phyloP scores from a whole-genome alignment of 1,140 invertebrate species.

The Pseudobourletiella spinata region DNA sequence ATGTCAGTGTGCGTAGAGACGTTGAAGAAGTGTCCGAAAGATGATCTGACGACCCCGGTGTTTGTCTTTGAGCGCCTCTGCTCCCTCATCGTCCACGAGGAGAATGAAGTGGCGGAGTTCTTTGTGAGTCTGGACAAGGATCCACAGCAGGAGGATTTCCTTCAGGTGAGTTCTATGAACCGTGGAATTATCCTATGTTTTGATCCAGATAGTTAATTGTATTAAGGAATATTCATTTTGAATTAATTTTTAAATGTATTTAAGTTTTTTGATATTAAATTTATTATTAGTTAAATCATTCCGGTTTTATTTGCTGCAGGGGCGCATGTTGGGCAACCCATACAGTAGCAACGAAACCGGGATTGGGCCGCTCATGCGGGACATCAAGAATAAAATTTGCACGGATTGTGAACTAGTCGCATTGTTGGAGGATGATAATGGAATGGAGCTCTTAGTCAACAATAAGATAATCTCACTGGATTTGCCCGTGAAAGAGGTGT shows the following conservation, averaged over 20 bases:
- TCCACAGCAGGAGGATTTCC: slow-evolving; percentile 95
- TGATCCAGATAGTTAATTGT: too few relatives aligned
- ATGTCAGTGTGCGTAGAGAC: slow-evolving; percentile 97
- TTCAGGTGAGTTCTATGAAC: too few relatives aligned
- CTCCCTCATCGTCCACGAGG: slow-evolving; percentile 94
- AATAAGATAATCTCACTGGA: slow-evolving; percentile 98
- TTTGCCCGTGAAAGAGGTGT: slow-evolving; percentile 84
- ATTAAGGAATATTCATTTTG: too few relatives aligned
- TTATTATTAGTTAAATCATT: neutral
- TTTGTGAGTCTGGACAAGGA: slow-evolving; percentile 95
- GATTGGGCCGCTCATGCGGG: slow-evolving; percentile 91
- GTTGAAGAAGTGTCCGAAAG: slow-evolving; percentile 80
- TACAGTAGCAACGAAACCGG: slow-evolving; percentile 89
- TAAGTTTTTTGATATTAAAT: too few relatives aligned
- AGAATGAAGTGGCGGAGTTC: slow-evolving; percentile 94
- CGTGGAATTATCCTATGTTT: too few relatives aligned
- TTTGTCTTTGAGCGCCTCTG: slow-evolving; percentile 96
- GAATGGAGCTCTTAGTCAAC: slow-evolving; percentile 96
- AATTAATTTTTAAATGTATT: too few relatives aligned
- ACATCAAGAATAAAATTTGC: slow-evolving; percentile 97
- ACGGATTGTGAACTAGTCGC: slow-evolving; percentile 95
- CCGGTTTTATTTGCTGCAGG: slow-evolving; percentile 47
- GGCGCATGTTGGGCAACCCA: slow-evolving; percentile 94
- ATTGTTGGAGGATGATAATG: slow-evolving; percentile 92
- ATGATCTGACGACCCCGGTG: slow-evolving; percentile 90